A percentile compares a stretch with the other conserved stretches of the same genome.
These are phyloP conservation scores for Pseudorectes ferrugineus DNA, from an alignment of 2,113 vertebrate genomes.

Conservation along the genomic window DNA sequence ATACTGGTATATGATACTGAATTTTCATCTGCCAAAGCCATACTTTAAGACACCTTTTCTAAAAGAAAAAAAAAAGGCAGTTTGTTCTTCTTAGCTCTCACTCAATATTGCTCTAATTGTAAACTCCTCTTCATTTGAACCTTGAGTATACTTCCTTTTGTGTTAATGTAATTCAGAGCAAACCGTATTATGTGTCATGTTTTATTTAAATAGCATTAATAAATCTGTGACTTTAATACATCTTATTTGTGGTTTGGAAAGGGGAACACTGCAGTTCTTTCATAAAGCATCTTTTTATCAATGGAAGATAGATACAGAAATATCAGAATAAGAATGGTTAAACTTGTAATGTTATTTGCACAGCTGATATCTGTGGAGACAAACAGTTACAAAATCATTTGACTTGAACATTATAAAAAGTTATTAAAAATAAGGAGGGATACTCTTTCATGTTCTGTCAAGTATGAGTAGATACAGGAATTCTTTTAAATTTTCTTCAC, in stretches of 20 bases:
- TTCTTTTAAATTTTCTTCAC: not conserved
- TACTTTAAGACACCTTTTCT: not conserved
- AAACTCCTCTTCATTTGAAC: not conserved
- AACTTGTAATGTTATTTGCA: not conserved
- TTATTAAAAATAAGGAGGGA: not conserved
- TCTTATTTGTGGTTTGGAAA: not conserved
- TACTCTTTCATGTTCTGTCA: not conserved
- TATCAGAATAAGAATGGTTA: not conserved
- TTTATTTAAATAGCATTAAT: not conserved
- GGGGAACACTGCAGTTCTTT: not conserved
- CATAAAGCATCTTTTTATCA: not conserved
- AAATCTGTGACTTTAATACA: not conserved
- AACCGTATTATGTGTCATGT: not conserved
- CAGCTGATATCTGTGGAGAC: not conserved
- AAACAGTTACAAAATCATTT: not conserved
- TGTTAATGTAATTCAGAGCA: not conserved
- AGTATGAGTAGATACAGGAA: not conserved
- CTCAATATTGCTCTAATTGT: not conserved
- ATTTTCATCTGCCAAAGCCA: not conserved
- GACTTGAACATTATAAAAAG: not conserved
- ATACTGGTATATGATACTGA: not conserved
- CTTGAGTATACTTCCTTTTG: not conserved
- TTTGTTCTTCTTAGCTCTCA: not conserved
- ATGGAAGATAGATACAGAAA: not conserved
- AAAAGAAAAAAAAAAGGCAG: not conserved